phyloP scores from a whole-genome alignment of 2,113 vertebrate species.

The Cryptomyrus ogoouensis region DNA sequence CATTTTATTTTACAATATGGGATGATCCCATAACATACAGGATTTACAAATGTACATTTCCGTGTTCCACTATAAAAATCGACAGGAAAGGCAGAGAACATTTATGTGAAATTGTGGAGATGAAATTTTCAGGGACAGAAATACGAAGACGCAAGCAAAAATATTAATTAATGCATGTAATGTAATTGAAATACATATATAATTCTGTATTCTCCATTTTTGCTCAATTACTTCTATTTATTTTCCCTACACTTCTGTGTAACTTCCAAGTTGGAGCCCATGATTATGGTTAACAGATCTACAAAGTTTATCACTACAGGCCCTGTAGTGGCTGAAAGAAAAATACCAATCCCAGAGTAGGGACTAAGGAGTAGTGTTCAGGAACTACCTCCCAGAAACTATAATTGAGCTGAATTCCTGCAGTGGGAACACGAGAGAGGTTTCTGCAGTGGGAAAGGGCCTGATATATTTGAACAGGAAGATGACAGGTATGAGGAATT shows the following conservation, averaged over 20 bases:
- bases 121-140: background rate
- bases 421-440: background rate
- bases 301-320: background rate
- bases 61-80: background rate
- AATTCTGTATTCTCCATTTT: background rate
- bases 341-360: background rate
- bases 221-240: background rate
- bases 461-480: background rate
- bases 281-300: background rate
- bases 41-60: background rate
- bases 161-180: too few species aligned
- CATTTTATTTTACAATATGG: background rate
- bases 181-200: background rate
- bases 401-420: background rate
- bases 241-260: background rate
- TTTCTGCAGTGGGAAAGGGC: background rate
- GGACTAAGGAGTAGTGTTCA: background rate
- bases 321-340: background rate
- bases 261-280: background rate
- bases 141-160: too few species aligned
- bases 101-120: background rate
- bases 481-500: background rate
- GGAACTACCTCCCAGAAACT: background rate
- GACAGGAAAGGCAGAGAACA: background rate
- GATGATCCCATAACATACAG: background rate